A percentile compares a stretch with the other conserved stretches of the same genome.
Conservation (phyloP, 2,113 vertebrate genomes). For the Microcebus jonahi region DNA sequence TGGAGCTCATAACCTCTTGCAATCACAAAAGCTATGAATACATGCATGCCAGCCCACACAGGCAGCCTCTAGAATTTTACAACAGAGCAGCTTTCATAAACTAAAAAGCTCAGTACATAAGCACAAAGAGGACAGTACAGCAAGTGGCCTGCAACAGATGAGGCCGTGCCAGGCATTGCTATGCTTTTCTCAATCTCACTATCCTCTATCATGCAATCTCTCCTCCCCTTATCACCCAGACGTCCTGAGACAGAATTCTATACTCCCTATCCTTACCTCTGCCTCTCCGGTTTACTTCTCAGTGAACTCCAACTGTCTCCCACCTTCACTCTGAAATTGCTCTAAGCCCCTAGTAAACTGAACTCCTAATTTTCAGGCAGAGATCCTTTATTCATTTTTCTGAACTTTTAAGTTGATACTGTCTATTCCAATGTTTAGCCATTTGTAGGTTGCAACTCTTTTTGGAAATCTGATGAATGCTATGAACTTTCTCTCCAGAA, state of each 20-base stretch:
- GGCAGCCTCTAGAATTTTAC: neutral
- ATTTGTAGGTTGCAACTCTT: neutral
- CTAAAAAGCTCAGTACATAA: neutral
- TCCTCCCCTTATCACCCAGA: conserved; percentile 53
- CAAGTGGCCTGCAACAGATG: neutral
- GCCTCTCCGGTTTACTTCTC: conserved; percentile 42
- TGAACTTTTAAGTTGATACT: neutral
- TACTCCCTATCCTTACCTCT: neutral
- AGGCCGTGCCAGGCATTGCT: neutral
- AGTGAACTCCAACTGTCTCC: neutral
- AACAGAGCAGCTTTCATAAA: neutral
- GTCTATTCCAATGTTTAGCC: neutral
- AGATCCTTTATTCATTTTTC: neutral
- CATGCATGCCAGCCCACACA: neutral
- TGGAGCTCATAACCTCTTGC: neutral
- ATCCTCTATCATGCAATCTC: conserved; percentile 63
- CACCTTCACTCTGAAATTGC: neutral
- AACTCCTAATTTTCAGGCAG: neutral
- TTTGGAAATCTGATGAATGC: neutral
- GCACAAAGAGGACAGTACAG: neutral
- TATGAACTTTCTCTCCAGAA: neutral
- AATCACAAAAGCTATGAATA: neutral
- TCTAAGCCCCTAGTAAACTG: neutral
- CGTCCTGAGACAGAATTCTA: conserved; percentile 65
- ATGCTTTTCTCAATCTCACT: neutral